Base-by-base conservation (phyloP, 2,888 invertebrate genomes). In the Clunio marinus region DNA sequence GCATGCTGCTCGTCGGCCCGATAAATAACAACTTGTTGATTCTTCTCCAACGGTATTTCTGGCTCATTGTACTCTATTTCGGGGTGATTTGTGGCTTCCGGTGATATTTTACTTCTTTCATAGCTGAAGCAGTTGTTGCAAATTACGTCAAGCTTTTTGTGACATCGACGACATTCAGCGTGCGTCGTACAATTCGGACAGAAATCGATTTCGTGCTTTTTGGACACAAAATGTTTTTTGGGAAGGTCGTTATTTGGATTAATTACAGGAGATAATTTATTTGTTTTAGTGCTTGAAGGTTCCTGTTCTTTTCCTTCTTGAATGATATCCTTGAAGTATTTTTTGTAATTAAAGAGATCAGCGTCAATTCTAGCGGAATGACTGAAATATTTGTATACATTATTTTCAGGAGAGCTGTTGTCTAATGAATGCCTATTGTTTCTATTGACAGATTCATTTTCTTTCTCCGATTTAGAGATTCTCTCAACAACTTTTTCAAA, bases 1-100 rank as follows among this genome's bases (percentile, higher is more conserved):
- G 51, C 8, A 7, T 17, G 22, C 10, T 51, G 51, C 5, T 51
- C 22, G 51, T 8, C 20, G 2, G 7, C 15, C 20, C 51, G n/a
- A 51, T 20, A 17, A 51, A 51, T 20, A 20, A 51, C 51, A 2
- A 51, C 22, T 51, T 51, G 51, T 51, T 51, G 51, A n/a, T 51
- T 51, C 17, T 7, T 5, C 2, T 17, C 20, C 2, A 51, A 20
- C 17, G 51, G 51, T 17, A 51, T 8, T 2, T 51, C 51, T 4
- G 17, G 20, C 8, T 51, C 22, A 17, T 20, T 51, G 41, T 41
- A 41, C 41, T 41, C 41, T 10, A 41, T 10, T 15, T 41, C 32
- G 4, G 32, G 41, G 10, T 10, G 41, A 41, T 41, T 41, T 41
- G 10, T 41, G 2, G 15, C 41, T n/a, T 41, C 41, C 41, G 41